Conservation (phyloP, 2,888 invertebrate genomes). For the Machimus rusticus region DNA sequence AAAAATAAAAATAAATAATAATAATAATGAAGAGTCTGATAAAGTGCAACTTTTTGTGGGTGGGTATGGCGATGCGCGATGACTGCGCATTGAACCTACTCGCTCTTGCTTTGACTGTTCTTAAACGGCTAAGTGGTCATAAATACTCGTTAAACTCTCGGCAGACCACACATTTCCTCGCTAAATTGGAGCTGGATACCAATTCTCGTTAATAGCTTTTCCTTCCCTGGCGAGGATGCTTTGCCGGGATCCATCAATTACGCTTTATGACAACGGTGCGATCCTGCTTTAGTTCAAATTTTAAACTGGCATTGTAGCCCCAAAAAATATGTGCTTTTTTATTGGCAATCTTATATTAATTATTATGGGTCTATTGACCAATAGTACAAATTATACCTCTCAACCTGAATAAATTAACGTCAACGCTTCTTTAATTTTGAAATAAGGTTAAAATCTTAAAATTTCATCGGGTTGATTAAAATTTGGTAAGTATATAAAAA, state of each 20-base stretch:
- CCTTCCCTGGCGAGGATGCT: not conserved
- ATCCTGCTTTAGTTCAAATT: not conserved
- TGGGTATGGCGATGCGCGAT: not conserved
- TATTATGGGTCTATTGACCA: no score
- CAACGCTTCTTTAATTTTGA: no score
- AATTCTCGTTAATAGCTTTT: conserved; percentile 13
- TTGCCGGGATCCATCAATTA: not conserved
- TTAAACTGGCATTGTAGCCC: not conserved
- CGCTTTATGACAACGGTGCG: not conserved
- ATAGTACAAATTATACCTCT: no score
- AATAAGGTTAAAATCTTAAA: no score
- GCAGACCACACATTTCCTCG: conserved; percentile 32
- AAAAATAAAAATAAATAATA: not conserved
- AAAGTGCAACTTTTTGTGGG: conserved; percentile 28
- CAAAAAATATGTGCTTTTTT: not conserved
- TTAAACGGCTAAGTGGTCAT: conserved; percentile 34
- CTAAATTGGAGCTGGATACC: conserved; percentile 29
- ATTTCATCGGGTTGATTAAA: no score
- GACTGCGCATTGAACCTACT: not conserved
- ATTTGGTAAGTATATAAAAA: no score
- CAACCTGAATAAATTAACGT: no score
- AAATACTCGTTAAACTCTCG: conserved; percentile 25
- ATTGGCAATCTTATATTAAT: no score
- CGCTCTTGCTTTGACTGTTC: not conserved
- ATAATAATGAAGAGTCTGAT: conserved; percentile 27